phyloP scores from a whole-genome alignment of 2,797 vertebrate species.

The Chelidonichthys spinosus region DNA sequence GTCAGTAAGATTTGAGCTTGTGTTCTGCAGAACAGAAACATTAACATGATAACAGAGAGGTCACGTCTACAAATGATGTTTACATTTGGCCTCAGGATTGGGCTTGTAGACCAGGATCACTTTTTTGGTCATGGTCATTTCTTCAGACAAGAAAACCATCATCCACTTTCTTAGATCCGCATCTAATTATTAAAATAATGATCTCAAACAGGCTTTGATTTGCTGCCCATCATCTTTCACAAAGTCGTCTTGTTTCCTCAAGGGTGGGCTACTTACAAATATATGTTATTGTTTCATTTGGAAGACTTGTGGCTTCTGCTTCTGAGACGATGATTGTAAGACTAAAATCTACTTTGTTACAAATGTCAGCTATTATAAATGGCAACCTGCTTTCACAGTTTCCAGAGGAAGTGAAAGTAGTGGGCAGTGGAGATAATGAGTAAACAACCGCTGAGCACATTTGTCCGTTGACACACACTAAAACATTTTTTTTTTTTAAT shows the following conservation, averaged over 20 bases:
- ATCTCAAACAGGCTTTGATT: conserved; percentile 6
- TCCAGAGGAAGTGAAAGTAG: conserved; percentile 47
- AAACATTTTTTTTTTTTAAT: background rate
- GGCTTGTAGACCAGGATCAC: background rate
- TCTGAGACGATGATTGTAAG: background rate
- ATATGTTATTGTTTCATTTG: background rate
- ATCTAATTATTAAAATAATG: background rate
- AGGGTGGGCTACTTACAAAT: background rate
- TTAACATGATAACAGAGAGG: background rate
- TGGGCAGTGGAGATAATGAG: background rate
- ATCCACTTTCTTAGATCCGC: background rate
- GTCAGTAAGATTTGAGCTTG: background rate
- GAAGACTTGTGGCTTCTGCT: background rate
- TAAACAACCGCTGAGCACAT: background rate
- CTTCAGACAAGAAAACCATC: background rate
- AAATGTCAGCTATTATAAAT: conserved; percentile 18
- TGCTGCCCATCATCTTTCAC: background rate
- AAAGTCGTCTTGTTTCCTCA: background rate
- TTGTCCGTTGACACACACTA: background rate
- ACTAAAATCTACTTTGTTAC: background rate
- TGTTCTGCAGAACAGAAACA: background rate
- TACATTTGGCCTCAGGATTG: background rate
- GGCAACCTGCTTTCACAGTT: conserved; percentile 17
- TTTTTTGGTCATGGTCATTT: background rate
- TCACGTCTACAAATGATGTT: background rate